Evolutionary conservation across 2,797 vertebrate species (phyloP).

Genomic region (Zenarchopterus dispar): DNA sequence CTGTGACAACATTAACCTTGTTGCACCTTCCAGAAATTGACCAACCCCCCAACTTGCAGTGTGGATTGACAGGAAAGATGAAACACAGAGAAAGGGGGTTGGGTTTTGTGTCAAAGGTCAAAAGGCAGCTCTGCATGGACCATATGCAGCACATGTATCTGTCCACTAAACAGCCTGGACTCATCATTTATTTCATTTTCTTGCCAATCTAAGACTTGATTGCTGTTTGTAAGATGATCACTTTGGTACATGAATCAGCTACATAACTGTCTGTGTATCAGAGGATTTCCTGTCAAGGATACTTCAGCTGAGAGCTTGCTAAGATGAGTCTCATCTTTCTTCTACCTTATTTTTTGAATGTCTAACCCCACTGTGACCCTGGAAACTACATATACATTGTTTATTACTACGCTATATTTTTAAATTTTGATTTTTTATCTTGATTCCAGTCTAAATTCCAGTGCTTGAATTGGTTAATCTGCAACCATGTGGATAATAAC

Average conservation of each 20-base stretch:
- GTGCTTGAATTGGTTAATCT: no score
- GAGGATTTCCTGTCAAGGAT: constrained; percentile 24
- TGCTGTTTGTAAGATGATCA: constrained; percentile 8
- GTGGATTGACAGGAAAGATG: constrained; percentile 35
- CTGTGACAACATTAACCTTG: constrained; percentile 50
- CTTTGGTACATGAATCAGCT: constrained; percentile 1
- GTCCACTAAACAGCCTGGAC: background rate
- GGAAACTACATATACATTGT: no score
- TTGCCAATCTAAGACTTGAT: constrained; percentile 4
- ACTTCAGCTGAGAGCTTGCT: background rate
- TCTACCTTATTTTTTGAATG: background rate
- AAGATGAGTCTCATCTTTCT: constrained; percentile 4
- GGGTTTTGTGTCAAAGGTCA: constrained; percentile 46
- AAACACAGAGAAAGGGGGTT: constrained; percentile 21
- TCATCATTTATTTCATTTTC: constrained; percentile 1
- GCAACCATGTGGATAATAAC: no score
- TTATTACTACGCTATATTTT: no score
- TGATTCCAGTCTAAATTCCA: no score
- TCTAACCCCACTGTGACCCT: no score
- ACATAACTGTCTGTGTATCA: background rate
- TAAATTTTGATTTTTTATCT: no score
- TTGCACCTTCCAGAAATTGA: constrained; percentile 23
- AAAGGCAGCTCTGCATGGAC: background rate
- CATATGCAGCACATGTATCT: constrained; percentile 6
- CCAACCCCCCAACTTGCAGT: constrained; percentile 33